Base-by-base conservation (phyloP, 92 coral and sea anemone species). In the Umimayanthus chanpuru region DNA sequence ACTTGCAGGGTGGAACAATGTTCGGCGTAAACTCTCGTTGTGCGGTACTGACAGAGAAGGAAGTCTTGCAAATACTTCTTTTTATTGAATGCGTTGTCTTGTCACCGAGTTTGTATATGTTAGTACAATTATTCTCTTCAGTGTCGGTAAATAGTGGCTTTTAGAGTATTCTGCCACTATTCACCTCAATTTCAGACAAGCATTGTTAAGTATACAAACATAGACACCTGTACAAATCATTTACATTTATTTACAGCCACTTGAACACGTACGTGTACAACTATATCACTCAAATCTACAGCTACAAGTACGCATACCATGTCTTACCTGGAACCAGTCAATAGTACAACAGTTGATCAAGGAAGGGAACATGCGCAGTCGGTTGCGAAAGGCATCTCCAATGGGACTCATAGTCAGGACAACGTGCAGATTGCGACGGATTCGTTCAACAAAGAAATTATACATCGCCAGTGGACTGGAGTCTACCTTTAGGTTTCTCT, bases 381-480 rank as follows among this genome's bases (percentile, higher is more conserved):
- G 91, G 90, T 97, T 97, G 21, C 99, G 93, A 65, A 97, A 97
- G 29, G 99, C 94, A 80, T 95, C 98, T 14, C 99, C 99, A 16
- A 97, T 94, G 16, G 99, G 99, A 89, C 99, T 97, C 99, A 97
- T 95, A 20, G 98, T 87, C 49, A 97, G 90, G 40, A 97, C 98
- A 85, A 97, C 96, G 89, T 97, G 99, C 14, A 97, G 91, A 91
- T 97, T 94, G 82, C 95, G 94, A 43, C 98, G 97, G 72, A 95
- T 93, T 43, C 99, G 94, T 81, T 97, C 98, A 20, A 97, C 90
- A 79, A 97, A 97, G 89, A 97, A 95, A 87, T 97, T 97, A 75
- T 92, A 97, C 99, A 97, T 95, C 28, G 99, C 97, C 5, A 97
- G 88, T 38, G 99, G 99, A 90, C 98, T 95, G 86, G 99, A 92